Percentiles rank a stretch among this genome's conserved stretches.
Conservation (phyloP, 2,888 invertebrate genomes). For the Trichogramma evanescens region DNA sequence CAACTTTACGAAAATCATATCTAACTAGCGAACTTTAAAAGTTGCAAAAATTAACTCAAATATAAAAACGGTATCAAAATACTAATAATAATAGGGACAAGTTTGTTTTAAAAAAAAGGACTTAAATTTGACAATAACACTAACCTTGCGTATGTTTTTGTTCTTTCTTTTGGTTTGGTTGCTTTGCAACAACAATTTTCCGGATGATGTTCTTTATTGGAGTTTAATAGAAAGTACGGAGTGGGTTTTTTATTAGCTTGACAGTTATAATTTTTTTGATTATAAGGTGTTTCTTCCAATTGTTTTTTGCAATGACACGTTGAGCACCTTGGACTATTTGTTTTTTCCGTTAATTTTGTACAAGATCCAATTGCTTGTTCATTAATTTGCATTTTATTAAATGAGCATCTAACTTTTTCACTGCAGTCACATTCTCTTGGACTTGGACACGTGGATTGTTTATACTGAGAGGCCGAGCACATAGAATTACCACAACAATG, state of each 20-base stretch:
- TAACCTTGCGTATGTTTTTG: not conserved
- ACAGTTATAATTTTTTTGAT: conserved; percentile 1
- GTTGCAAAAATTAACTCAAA: too few species aligned
- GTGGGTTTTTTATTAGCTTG: not conserved
- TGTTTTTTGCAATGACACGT: conserved; percentile 13
- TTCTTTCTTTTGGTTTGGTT: conserved; percentile 14
- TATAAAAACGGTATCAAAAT: too few species aligned
- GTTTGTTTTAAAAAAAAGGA: too few species aligned
- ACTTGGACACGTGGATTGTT: conserved; percentile 21
- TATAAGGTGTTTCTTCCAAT: not conserved
- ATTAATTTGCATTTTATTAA: conserved; percentile 10
- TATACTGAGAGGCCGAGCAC: not conserved
- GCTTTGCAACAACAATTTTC: conserved; percentile 25
- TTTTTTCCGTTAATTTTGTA: conserved; percentile 5
- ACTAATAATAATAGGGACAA: too few species aligned
- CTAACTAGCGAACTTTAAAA: too few species aligned
- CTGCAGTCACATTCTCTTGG: conserved; percentile 26
- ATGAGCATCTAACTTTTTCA: conserved; percentile 7
- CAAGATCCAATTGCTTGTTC: not conserved
- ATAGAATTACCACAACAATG: not conserved
- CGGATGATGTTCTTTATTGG: not conserved
- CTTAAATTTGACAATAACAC: too few species aligned
- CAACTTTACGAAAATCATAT: too few species aligned
- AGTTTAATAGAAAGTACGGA: conserved; percentile 7
- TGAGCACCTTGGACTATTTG: not conserved